A percentile compares a stretch with the other conserved stretches of the same genome.
Conservation (phyloP, 2,113 vertebrate species). For the Helogale parvula region DNA sequence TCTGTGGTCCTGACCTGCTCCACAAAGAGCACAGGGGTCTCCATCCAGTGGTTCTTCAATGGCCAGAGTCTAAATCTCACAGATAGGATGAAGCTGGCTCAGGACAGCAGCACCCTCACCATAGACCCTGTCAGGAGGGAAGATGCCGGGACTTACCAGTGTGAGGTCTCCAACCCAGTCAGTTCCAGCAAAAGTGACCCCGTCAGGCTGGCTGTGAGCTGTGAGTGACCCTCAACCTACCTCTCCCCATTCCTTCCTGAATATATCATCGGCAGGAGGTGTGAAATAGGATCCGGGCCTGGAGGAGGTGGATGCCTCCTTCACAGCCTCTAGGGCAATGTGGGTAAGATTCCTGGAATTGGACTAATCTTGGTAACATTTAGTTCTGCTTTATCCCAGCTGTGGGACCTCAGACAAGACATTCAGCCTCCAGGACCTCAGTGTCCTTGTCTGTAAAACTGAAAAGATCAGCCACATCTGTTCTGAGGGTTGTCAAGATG, state of each 20-base stretch:
- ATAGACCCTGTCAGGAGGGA: neutral
- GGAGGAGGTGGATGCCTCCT: neutral
- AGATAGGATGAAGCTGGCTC: neutral
- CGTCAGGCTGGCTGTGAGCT: neutral
- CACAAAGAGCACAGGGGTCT: neutral
- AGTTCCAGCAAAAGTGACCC: rapidly evolving
- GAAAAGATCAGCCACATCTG: neutral
- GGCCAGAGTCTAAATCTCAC: neutral
- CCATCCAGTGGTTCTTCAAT: neutral
- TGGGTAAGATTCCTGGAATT: neutral
- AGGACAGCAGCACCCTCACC: neutral
- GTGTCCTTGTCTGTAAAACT: neutral
- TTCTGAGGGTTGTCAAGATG: neutral
- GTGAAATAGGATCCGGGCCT: neutral
- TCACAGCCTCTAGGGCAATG: neutral
- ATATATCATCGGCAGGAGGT: rapidly evolving
- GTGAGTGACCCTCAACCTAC: neutral
- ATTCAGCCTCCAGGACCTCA: neutral
- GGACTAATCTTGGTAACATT: neutral
- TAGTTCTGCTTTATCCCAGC: neutral
- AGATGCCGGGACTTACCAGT: neutral
- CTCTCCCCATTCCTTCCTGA: neutral
- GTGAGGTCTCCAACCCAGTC: neutral
- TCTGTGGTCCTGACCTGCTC: neutral
- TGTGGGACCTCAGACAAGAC: neutral